Evolutionary conservation across 2,797 vertebrate genomes (phyloP).

Genomic region (Salarias fasciatus): DNA sequence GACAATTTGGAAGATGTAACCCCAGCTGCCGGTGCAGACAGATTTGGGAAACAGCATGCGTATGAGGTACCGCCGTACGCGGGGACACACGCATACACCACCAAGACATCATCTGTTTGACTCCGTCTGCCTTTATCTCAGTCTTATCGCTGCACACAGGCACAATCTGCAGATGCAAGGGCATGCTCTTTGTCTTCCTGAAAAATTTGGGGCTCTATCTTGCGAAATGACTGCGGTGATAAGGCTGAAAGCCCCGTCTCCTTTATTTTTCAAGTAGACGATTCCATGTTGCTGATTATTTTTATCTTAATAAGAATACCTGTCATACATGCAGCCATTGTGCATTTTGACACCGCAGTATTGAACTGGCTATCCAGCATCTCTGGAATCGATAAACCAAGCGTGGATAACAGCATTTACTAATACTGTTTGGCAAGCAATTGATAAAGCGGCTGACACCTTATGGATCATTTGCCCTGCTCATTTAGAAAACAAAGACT

Average conservation of each 20-base stretch:
- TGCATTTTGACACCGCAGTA: slow-evolving; percentile 16
- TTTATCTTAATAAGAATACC: slow-evolving; percentile 21
- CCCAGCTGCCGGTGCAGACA: slow-evolving; percentile 34
- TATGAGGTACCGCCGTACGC: slow-evolving; percentile 4
- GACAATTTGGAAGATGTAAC: slow-evolving; percentile 62
- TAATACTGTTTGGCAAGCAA: slow-evolving; percentile 30
- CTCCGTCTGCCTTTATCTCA: slow-evolving; percentile 28
- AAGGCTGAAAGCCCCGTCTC: slow-evolving; percentile 4
- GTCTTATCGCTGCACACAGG: slow-evolving; percentile 11
- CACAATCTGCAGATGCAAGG: slow-evolving; percentile 12
- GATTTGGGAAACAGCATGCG: slow-evolving; percentile 44
- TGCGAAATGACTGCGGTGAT: neutral
- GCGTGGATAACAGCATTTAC: slow-evolving; percentile 13
- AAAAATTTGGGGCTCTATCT: slow-evolving; percentile 12
- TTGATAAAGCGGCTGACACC: slow-evolving; percentile 15
- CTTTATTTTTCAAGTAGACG: slow-evolving; percentile 4
- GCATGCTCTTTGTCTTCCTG: neutral
- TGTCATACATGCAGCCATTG: slow-evolving; percentile 10
- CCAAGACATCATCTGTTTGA: slow-evolving; percentile 16
- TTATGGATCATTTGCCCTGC: slow-evolving; percentile 22
- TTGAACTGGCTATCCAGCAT: slow-evolving; percentile 15
- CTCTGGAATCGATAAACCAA: slow-evolving; percentile 32
- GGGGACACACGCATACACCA: slow-evolving; percentile 9
- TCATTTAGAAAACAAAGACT: slow-evolving; percentile 20
- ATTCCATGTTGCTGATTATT: slow-evolving; percentile 2